A percentile compares a stretch with the other conserved stretches of the same genome.
phyloP scores from a whole-genome alignment of 2,888 invertebrate species.

The Tethea ocularis region DNA sequence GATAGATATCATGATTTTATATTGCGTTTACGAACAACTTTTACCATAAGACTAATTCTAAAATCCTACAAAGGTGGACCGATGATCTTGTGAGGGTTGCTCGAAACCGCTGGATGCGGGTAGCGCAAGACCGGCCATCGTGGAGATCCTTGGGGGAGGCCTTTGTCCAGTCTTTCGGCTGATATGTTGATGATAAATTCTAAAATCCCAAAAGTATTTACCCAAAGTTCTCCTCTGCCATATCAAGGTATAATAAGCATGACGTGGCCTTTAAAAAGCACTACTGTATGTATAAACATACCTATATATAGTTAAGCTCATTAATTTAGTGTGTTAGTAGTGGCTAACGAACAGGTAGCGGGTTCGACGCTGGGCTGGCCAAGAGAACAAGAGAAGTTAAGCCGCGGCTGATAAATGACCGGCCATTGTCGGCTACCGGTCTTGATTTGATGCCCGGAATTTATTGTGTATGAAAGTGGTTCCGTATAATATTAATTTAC shows the following conservation, averaged over 20 bases:
- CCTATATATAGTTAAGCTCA: slow-evolving; percentile 9
- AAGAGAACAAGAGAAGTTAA: slow-evolving; percentile 34
- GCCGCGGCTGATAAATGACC: slow-evolving; percentile 50
- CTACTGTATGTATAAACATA: background rate
- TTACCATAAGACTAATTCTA: too few species aligned
- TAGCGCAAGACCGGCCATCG: too few species aligned
- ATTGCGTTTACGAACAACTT: too few species aligned
- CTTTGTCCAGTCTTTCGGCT: too few species aligned
- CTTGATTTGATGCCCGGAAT: slow-evolving; percentile 28
- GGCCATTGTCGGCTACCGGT: slow-evolving; percentile 50
- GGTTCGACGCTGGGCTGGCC: slow-evolving; percentile 36
- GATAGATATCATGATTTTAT: too few species aligned
- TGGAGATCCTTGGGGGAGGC: too few species aligned
- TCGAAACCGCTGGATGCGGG: too few species aligned
- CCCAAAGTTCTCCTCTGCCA: too few species aligned
- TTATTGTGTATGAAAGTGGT: background rate
- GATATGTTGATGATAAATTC: too few species aligned
- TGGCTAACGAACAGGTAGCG: slow-evolving; percentile 39
- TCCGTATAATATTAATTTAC: background rate
- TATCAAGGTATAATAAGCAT: background rate
- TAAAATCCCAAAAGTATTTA: too few species aligned
- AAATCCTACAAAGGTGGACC: too few species aligned
- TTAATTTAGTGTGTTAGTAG: slow-evolving; percentile 9
- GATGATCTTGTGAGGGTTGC: too few species aligned
- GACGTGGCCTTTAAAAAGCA: background rate